Percentiles rank a stretch among this genome's conserved stretches.
Evolutionary conservation across 2,797 vertebrate genomes (phyloP).

Genomic region (Rhincodon typus): DNA sequence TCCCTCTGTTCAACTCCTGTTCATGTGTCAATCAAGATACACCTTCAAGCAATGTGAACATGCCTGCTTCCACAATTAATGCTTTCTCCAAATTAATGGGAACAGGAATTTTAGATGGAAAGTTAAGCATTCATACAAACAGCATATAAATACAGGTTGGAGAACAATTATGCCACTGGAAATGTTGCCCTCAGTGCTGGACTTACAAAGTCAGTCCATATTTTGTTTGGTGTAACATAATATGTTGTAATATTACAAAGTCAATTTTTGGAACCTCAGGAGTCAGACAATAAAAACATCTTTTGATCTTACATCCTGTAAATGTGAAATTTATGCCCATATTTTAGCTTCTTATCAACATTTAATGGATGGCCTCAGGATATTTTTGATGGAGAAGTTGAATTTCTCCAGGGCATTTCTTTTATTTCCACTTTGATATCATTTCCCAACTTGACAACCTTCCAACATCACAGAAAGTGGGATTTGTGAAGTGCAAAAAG

Average conservation of each 20-base stretch:
- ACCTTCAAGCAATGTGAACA: no score
- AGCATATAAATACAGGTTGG: neutral
- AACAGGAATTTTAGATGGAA: neutral
- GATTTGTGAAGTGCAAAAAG: neutral
- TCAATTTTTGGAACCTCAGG: neutral
- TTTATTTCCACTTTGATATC: no score
- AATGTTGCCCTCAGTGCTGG: neutral
- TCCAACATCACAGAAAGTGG: neutral
- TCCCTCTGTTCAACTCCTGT: no score
- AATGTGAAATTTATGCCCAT: neutral
- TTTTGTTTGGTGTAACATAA: neutral
- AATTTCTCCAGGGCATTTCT: neutral
- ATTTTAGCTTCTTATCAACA: neutral
- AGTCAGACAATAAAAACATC: neutral
- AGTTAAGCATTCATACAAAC: neutral
- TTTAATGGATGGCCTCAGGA: neutral
- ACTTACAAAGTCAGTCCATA: neutral
- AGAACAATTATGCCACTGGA: neutral
- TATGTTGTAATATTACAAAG: neutral
- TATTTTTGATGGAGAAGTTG: neutral
- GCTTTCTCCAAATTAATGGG: neutral
- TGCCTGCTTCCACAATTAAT: neutral
- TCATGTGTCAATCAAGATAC: no score
- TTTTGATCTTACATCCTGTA: neutral
- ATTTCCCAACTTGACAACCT: no score